Conservation (phyloP, 2,113 vertebrate genomes). For the Eulemur rufifrons region DNA sequence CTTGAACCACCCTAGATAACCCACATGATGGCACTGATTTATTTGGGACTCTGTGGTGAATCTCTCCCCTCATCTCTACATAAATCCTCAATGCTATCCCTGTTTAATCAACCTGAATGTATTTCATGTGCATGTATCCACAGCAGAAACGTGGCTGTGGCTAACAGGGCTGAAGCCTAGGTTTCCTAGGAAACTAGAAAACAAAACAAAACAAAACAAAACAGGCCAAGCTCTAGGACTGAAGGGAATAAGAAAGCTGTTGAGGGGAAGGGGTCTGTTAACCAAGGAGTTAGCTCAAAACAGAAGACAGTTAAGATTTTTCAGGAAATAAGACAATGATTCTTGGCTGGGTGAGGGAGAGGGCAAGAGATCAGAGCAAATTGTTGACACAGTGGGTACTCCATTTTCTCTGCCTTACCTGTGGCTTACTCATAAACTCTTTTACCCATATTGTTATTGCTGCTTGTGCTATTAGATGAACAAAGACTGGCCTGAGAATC, state of each 20-base stretch:
- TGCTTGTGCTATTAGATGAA: constrained; percentile 6
- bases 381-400: background rate
- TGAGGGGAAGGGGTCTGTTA: background rate
- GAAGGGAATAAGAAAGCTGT: background rate
- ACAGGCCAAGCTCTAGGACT: background rate
- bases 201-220: constrained; percentile 12
- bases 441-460: background rate
- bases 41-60: background rate
- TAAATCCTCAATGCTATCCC: background rate
- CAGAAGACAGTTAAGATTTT: background rate
- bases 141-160: background rate
- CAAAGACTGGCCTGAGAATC: background rate
- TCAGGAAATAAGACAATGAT: background rate
- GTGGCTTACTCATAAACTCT: background rate
- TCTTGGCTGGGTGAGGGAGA: background rate
- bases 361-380: background rate
- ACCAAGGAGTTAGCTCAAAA: background rate
- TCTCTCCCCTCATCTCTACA: background rate
- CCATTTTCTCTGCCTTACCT: background rate
- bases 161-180: background rate
- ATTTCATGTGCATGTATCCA: background rate
- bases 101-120: background rate
- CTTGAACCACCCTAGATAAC: background rate
- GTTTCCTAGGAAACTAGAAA: background rate
- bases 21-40: background rate